A percentile compares a stretch with the other conserved stretches of the same genome.
Conservation (phyloP, 2,797 vertebrate species). For the Catharus ustulatus region DNA sequence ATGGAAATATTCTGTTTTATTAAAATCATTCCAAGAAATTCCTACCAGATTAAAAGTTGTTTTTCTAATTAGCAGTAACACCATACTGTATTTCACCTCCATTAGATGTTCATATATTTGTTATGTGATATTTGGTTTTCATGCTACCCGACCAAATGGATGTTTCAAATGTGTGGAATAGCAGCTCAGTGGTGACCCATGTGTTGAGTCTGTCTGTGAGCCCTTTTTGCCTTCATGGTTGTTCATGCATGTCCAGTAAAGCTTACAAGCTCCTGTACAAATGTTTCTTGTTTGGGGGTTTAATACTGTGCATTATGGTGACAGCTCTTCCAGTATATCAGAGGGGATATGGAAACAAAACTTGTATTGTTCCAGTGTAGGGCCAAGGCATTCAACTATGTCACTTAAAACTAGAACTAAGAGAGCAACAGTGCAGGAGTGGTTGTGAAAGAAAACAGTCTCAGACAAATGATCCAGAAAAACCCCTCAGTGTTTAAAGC, state of each 20-base stretch:
- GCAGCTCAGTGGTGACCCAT: not conserved
- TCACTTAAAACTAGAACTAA: not conserved
- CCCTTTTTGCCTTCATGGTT: not conserved
- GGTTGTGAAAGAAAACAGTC: not conserved
- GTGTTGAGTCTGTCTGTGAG: not conserved
- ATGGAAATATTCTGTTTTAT: not conserved
- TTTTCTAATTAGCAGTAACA: not conserved
- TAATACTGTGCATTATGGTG: not conserved
- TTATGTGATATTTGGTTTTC: not conserved
- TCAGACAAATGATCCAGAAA: not conserved
- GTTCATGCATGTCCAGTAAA: not conserved
- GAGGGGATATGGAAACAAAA: not conserved
- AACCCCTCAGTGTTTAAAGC: rapidly evolving
- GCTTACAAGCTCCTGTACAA: not conserved
- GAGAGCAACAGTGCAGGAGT: not conserved
- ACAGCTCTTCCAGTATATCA: not conserved
- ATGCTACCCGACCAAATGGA: not conserved
- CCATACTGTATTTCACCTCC: not conserved
- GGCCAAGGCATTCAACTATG: not conserved
- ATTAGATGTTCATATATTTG: not conserved
- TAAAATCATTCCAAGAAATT: not conserved
- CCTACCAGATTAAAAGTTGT: not conserved
- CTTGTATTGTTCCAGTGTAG: not conserved
- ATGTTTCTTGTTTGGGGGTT: not conserved
- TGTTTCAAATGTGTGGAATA: not conserved